Conservation (phyloP, 2,888 invertebrate species). For the Pachydiplax longipennis region DNA sequence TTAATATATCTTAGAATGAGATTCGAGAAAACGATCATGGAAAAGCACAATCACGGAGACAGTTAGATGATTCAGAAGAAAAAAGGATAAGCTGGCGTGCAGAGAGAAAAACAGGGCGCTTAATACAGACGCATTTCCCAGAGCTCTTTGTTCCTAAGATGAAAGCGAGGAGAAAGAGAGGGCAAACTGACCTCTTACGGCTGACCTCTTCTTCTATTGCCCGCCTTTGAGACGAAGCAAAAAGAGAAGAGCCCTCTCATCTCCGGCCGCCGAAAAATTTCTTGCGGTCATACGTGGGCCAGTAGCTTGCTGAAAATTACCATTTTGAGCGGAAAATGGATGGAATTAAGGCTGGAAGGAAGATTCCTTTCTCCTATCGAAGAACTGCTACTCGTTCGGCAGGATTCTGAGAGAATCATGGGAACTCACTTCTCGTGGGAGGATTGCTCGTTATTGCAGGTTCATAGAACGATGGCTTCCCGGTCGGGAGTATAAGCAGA, state of each 20-base stretch:
- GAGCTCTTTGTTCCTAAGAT: background rate
- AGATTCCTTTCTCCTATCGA: background rate
- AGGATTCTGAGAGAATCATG: background rate
- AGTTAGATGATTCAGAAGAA: too few relatives aligned
- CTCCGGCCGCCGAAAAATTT: background rate
- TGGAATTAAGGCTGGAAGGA: background rate
- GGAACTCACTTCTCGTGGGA: background rate
- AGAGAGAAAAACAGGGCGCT: background rate
- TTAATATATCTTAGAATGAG: too few relatives aligned
- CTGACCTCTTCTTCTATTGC: background rate
- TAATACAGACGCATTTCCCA: background rate
- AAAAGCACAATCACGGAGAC: too few relatives aligned
- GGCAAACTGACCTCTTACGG: constrained; percentile 9
- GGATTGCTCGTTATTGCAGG: background rate
- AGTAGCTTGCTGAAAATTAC: background rate
- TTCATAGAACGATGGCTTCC: background rate
- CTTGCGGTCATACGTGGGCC: constrained; percentile 21
- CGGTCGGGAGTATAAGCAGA: too few relatives aligned
- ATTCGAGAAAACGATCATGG: too few relatives aligned
- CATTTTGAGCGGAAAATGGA: constrained; percentile 12
- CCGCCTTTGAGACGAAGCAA: background rate
- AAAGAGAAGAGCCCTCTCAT: background rate
- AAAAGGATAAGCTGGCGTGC: too few relatives aligned
- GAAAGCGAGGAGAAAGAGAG: background rate
- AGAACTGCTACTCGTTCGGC: background rate